Evolutionary conservation across 2,113 vertebrate genomes (phyloP), one percentile per base, ranked within the genome.

Genomic region (Podocnemis expansa): DNA sequence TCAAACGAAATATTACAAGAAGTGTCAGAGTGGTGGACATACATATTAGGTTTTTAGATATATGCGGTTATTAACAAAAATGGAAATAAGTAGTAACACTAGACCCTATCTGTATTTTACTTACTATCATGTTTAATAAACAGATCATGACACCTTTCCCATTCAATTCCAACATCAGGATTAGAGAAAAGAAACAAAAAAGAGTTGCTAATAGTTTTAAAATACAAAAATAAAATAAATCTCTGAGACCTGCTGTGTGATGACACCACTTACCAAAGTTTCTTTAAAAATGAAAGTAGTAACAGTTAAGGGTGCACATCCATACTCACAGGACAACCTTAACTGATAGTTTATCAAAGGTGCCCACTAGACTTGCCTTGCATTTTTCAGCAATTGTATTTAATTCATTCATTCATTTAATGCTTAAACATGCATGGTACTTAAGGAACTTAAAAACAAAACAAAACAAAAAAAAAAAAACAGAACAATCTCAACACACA

Each of bases 401-500:
- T 6, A 47, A 47, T 47, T 47, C 6, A 47, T 47, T 10, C 13
- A 51, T 90, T 88, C 75, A 58, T 56, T 52, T 79, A 88, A 56
- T 9, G 5, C 56, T 58, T 14, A 41, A 76, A 13, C 12, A 2
- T 27, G 58, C 22, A 83, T 55, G 56, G 3, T 47, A 49, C 6
- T 67, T 85, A 52, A 81, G 82, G 82, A 67, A 31, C 3, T 45
- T 51, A 55, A 85, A 84, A 93, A 87, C n/a, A n/a, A n/a, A n/a
- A n/a, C n/a, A n/a, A n/a, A n/a, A n/a, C n/a, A n/a, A n/a, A n/a
- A n/a, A n/a, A n/a, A n/a, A n/a, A n/a, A n/a, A n/a, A n/a, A n/a
- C n/a, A 52, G 29, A 54, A 80, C 56, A 55, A 76, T 25, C 38
- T 45, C 14, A 2, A n/a, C 3, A 43, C 7, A n/a, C n/a, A 90